Conservation (phyloP, 1,140 invertebrate genomes). For the Teleogryllus occipitalis region DNA sequence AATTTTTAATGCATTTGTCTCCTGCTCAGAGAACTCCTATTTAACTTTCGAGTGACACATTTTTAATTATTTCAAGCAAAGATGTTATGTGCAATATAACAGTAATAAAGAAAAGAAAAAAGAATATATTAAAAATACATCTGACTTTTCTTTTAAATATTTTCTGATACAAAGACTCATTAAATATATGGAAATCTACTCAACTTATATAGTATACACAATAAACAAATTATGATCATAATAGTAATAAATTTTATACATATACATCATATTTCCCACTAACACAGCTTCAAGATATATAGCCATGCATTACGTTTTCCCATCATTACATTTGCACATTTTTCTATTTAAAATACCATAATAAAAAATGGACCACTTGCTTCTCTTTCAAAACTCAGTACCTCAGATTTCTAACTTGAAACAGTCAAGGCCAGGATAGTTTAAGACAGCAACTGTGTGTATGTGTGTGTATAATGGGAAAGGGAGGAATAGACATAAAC, state of each 20-base stretch:
- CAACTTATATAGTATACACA: background rate
- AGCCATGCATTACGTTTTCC: background rate
- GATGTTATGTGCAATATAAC: background rate
- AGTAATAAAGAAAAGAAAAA: background rate
- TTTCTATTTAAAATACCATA: background rate
- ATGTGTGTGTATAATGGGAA: background rate
- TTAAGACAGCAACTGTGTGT: background rate
- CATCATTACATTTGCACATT: background rate
- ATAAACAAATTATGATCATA: constrained; percentile 6
- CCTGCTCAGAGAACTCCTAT: background rate
- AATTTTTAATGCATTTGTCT: background rate
- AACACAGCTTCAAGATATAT: background rate
- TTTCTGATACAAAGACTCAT: background rate
- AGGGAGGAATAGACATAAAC: background rate
- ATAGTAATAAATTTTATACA: constrained; percentile 6
- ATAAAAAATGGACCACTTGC: background rate
- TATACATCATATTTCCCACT: background rate
- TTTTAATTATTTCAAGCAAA: constrained; percentile 2
- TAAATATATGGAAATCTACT: background rate
- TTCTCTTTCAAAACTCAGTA: background rate
- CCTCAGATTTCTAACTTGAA: background rate
- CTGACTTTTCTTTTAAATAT: constrained; percentile 1
- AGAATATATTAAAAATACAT: background rate
- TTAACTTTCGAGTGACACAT: background rate
- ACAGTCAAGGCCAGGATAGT: background rate